phyloP scores from a whole-genome alignment of 2,113 vertebrate genomes.

The Ophiodon elongatus region DNA sequence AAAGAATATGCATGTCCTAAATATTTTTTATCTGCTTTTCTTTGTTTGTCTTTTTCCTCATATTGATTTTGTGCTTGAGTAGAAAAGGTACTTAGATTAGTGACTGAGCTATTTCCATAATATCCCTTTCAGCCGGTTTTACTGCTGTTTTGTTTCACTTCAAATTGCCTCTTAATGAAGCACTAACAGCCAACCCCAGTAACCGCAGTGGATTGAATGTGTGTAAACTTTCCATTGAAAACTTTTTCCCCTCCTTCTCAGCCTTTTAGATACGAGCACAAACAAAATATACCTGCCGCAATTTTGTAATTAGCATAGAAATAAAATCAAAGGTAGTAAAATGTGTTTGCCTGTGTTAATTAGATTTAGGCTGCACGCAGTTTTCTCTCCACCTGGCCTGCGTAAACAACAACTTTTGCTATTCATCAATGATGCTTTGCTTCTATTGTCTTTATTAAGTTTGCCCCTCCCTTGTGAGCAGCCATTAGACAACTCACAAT shows the following conservation, averaged over 20 bases:
- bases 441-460: constrained; percentile 77
- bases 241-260: constrained; percentile 18
- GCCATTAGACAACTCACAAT: constrained; percentile 64
- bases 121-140: constrained; percentile 34
- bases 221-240: constrained; percentile 37
- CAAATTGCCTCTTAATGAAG: constrained; percentile 51
- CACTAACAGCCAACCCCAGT: constrained; percentile 27
- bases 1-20: neutral
- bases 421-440: constrained; percentile 71
- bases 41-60: neutral
- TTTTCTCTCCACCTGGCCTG: constrained; percentile 55
- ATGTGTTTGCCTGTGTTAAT: constrained; percentile 72
- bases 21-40: constrained; percentile 9
- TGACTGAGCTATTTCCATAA: constrained; percentile 39
- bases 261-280: constrained; percentile 35
- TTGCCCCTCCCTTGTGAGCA: constrained; percentile 68
- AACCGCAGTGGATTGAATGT: constrained; percentile 14
- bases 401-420: constrained; percentile 72
- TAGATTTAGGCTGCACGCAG: constrained; percentile 62
- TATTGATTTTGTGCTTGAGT: constrained; percentile 15
- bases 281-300: constrained; percentile 46
- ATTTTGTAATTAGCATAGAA: constrained; percentile 77
- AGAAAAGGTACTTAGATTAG: constrained; percentile 31
- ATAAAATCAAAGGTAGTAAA: constrained; percentile 71
- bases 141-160: constrained; percentile 48